Evolutionary conservation across 2,797 vertebrate species (phyloP), one percentile per base, ranked within the genome.

Genomic region (Sciurus carolinensis): DNA sequence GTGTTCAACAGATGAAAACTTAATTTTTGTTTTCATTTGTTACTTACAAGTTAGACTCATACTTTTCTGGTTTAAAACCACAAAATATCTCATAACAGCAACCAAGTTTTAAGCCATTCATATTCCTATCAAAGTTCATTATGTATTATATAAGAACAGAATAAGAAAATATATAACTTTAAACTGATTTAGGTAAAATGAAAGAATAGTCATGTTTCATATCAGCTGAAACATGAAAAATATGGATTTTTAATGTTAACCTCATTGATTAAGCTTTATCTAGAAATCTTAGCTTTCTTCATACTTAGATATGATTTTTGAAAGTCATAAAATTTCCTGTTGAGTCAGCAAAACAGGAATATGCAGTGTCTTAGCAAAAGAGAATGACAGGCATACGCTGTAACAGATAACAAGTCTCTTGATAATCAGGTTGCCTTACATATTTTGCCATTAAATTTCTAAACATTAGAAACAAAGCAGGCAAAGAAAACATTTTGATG

Each of bases 391-490:
- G 1, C 36, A 28, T 7, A 64, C 4, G 7, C 6, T 87, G 0
- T 36, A 66, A 57, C 17, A 42, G 10, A 26, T 59, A 69, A 36
- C 5, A 93, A 44, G 14, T 26, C 13, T 62, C 42, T 80, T 93
- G 47, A 84, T 90, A 64, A 86, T 71, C 33, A 57, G 12, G 1
- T 12, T 24, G 39, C n/a, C 33, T 82, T 52, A 44, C 15, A 28
- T 39, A 82, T 87, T 95, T 95, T 82, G 8, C 59, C 17, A 88
- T 39, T 80, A 52, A 50, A 24, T 82, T 76, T 91, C 26, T 91
- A 84, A 90, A 82, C 44, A 26, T 83, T 87, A 39, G 89, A 90
- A 87, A 42, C 24, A 72, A 90, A 57, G 54, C 28, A 82, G 36
- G 17, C 26, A 76, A 95, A 57, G 15, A 54, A 87, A 77, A 62